Conservation (phyloP, 2,888 invertebrate genomes). For the Spodoptera littoralis region DNA sequence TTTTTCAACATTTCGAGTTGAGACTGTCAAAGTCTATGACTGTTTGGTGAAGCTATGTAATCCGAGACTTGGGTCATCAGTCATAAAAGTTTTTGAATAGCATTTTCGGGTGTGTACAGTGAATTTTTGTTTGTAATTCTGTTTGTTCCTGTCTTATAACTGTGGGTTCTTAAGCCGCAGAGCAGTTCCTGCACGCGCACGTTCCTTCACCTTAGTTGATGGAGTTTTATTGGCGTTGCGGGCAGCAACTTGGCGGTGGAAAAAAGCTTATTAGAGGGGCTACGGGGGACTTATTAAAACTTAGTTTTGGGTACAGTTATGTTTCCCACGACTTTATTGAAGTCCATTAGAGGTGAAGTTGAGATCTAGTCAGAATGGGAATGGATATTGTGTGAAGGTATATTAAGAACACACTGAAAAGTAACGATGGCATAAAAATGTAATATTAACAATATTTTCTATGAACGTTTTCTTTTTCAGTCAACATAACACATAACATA, state of each 20-base stretch:
- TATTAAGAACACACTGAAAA: too few species aligned
- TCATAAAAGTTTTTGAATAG: constrained; percentile 25
- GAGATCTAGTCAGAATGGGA: neutral
- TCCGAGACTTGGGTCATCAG: constrained; percentile 30
- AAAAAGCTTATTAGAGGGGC: constrained; percentile 74
- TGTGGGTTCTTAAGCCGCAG: constrained; percentile 46
- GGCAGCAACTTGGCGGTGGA: constrained; percentile 70
- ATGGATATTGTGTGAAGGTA: too few species aligned
- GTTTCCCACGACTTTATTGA: constrained; percentile 35
- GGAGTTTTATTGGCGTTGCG: constrained; percentile 79
- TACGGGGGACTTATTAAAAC: constrained; percentile 70
- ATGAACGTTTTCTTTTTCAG: too few species aligned
- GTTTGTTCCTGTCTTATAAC: constrained; percentile 23
- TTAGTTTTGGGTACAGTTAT: constrained; percentile 58
- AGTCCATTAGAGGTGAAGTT: constrained; percentile 45
- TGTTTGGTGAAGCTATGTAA: constrained; percentile 27
- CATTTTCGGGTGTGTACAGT: constrained; percentile 1
- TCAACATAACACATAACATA: too few species aligned
- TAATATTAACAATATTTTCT: too few species aligned
- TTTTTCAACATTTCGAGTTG: constrained; percentile 42
- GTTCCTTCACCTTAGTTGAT: constrained; percentile 65
- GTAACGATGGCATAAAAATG: too few species aligned
- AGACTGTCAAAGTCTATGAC: constrained; percentile 29
- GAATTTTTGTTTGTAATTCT: constrained; percentile 32
- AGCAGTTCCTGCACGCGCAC: constrained; percentile 51